Base-by-base conservation (phyloP, 2,888 invertebrate genomes). In the Cotesia congregata region DNA sequence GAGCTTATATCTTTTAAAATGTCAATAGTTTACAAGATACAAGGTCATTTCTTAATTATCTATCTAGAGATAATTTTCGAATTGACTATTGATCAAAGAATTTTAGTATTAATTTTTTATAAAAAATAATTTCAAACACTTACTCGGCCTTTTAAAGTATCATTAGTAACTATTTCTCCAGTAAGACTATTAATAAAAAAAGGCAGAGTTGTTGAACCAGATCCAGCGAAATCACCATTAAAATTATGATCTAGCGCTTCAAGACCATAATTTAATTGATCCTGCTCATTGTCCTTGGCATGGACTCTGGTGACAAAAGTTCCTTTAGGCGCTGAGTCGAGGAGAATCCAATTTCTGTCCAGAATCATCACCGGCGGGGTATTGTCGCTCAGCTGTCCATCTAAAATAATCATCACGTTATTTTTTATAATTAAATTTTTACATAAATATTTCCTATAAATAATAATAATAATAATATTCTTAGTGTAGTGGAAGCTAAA, bases 141-240 rank as follows among this genome's bases (percentile, higher is more conserved):
- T 91, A 96, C 96, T 91, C 94, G 92, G 86, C 94, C 95, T 83
- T 90, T 89, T 50, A 97, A 91, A 0, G 95, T 94, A 85, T 96
- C 94, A 85, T 96, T 96, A 70, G 96, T 92, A 83, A 93, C 94
- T 72, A 97, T 94, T 5, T 93, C 93, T 41, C 97, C 97, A 0
- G 94, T 94, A 3, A 90, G 90, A 60, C 93, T 92, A 88, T 97
- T 93, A 79, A 97, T 96, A 67, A 91, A 90, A 87, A 97, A 97
- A 0, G 96, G 96, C 30, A 94, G 90, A 4, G 92, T 30, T 3
- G 30, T 30, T 6, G 84, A 85, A 7, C 83, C 12, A 84, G 30
- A 9, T 30, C 12, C 5, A 65, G 65, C 67, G 40, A 83, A 83
- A 62, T 87, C 85, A 5, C 85, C 84, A 30, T 86, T 84, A 72